Percentiles rank a stretch among this genome's conserved stretches.
phyloP scores from a whole-genome alignment of 1,140 invertebrate genomes.

The Paraescarpia echinospica region DNA sequence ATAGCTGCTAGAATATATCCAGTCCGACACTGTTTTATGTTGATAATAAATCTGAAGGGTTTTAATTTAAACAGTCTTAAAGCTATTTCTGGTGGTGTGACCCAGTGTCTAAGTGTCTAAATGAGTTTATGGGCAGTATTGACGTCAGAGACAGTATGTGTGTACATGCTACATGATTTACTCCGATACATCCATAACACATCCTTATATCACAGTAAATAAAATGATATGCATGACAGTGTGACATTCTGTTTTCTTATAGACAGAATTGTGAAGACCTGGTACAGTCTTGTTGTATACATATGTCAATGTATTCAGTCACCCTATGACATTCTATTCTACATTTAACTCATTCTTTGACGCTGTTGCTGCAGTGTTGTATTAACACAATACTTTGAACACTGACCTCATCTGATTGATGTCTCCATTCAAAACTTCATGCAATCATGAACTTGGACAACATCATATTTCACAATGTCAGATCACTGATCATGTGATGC shows the following conservation, averaged over 20 bases:
- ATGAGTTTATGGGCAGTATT: neutral
- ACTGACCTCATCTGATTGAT: neutral
- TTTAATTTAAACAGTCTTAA: neutral
- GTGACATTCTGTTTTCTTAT: neutral
- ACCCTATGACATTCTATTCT: neutral
- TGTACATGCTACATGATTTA: neutral
- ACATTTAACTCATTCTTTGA: neutral
- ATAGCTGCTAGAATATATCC: neutral
- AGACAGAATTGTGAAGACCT: neutral
- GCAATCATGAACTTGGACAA: neutral
- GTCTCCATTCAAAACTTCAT: neutral
- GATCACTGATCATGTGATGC: neutral
- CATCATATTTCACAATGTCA: neutral
- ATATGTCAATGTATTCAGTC: neutral
- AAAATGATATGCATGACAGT: neutral
- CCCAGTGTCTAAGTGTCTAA: neutral
- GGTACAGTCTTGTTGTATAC: too few species aligned
- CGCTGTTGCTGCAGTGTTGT: neutral
- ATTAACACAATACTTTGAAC: neutral
- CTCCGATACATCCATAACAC: neutral
- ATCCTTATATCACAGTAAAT: neutral
- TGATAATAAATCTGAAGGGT: neutral
- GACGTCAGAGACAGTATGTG: neutral
- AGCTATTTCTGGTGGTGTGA: neutral
- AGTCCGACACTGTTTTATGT: neutral